phyloP scores from a whole-genome alignment of 1,140 invertebrate genomes.

The Octopus sinensis region DNA sequence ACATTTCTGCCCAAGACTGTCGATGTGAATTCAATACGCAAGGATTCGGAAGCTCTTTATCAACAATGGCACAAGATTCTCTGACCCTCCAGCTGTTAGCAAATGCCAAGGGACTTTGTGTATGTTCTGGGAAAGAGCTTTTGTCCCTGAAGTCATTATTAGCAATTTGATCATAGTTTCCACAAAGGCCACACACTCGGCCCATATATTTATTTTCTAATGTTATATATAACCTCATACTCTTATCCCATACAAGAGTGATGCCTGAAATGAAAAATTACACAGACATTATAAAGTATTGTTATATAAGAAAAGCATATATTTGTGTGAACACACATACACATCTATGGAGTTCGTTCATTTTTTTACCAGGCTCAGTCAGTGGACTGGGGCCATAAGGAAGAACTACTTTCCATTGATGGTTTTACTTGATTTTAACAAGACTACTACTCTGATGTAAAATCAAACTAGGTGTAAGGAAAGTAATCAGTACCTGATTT shows the following conservation, averaged over 20 bases:
- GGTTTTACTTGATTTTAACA: too few relatives aligned
- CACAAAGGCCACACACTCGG: conserved; percentile 76
- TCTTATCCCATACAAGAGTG: conserved; percentile 81
- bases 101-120: conserved; percentile 67
- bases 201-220: conserved; percentile 61
- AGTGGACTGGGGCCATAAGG: too few relatives aligned
- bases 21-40: conserved; percentile 71
- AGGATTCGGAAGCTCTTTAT: conserved; percentile 61
- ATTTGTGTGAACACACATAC: too few relatives aligned
- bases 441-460: too few relatives aligned
- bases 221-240: conserved; percentile 77
- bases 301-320: not conserved
- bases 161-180: conserved; percentile 80
- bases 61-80: conserved; percentile 64
- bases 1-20: conserved; percentile 72
- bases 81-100: conserved; percentile 85
- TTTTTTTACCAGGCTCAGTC: too few relatives aligned
- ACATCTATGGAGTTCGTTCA: too few relatives aligned
- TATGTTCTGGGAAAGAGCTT: not conserved
- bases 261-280: conserved; percentile 69
- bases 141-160: conserved; percentile 60
- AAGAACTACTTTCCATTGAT: too few relatives aligned
- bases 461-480: too few relatives aligned
- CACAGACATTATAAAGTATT: not conserved
- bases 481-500: too few relatives aligned